Base-by-base conservation (phyloP, 2,113 vertebrate species). In the Hiodon tergisus region DNA sequence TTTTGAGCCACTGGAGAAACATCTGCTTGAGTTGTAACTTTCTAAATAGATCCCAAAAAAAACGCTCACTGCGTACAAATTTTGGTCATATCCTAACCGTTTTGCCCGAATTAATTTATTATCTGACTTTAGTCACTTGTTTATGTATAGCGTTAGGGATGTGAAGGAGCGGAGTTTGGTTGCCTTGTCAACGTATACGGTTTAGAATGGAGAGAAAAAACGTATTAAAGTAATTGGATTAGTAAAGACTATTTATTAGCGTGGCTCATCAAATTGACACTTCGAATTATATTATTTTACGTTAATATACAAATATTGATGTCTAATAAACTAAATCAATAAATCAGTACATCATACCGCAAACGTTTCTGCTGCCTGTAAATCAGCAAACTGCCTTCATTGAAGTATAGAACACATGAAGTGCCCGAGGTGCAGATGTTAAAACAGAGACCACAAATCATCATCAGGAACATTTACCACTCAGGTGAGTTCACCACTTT, bases 131-230 rank as follows among this genome's bases (percentile, higher is more conserved):
- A 14, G 51, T 63, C 31, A 31, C 31, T 31, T 31, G 31, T 31
- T 31, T 31, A 8, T 48, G 3, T 51, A 2, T 62, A 72, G 47
- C 11, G 54, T n/a, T 69, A 51, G 57, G 59, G 55, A 6, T 17
- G 14, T 54, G 48, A 48, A 67, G 67, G 14, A 57, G 61, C 73
- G 76, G 71, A 67, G 76, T 60, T 60, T 69, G 65, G 71, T 77
- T 74, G 9, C 72, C 59, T 74, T 74, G 76, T 59, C 76, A 63
- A 73, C 76, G 31, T 62, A 11, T 62, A 73, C 65, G 59, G 76
- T 69, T 72, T 70, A 72, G 53, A 62, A 63, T 46, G 70, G 13
- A 66, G 63, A 48, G 65, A 10, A 61, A 55, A 78, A 48, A 31
- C 47, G 68, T 66, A 55, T 63, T 71, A 17, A 6, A 48, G 47